phyloP scores from a whole-genome alignment of 2,113 vertebrate genomes.

The Sylvilagus bachmani region DNA sequence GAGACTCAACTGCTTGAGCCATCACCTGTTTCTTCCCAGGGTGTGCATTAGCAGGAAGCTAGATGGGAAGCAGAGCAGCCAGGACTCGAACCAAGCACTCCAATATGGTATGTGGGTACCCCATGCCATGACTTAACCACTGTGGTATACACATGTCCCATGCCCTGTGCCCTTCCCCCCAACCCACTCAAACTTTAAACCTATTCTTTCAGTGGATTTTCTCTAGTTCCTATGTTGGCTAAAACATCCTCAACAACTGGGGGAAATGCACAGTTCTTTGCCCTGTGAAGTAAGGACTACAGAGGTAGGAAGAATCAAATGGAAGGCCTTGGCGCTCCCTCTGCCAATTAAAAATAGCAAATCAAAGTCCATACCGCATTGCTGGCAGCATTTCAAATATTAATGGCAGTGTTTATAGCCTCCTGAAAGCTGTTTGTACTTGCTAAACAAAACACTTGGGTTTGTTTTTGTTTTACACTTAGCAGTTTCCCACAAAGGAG shows the following conservation, averaged over 20 bases:
- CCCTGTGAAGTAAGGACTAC: background rate
- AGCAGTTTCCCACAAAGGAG: too few species aligned
- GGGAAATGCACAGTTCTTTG: background rate
- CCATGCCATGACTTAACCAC: too few species aligned
- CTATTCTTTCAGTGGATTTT: background rate
- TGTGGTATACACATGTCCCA: too few species aligned
- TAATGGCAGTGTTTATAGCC: constrained; percentile 46
- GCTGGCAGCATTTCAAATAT: constrained; percentile 39
- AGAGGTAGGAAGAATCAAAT: constrained; percentile 36
- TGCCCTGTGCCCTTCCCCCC: too few species aligned
- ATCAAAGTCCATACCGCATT: constrained; percentile 54
- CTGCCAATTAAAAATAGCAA: constrained; percentile 42
- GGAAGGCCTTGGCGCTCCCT: background rate
- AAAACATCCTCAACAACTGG: constrained; percentile 40
- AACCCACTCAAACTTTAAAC: background rate
- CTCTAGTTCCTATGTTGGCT: background rate
- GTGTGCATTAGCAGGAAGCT: too few species aligned
- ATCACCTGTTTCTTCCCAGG: too few species aligned
- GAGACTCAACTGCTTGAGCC: too few species aligned
- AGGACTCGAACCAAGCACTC: too few species aligned
- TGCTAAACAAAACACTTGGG: background rate
- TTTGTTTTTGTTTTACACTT: too few species aligned
- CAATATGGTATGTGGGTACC: too few species aligned
- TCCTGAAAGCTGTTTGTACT: constrained; percentile 54
- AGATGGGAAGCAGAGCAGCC: too few species aligned